These are phyloP conservation scores for Rhamnusium bicolor DNA, from an alignment of 2,888 invertebrate genomes.

Conservation along the genomic window DNA sequence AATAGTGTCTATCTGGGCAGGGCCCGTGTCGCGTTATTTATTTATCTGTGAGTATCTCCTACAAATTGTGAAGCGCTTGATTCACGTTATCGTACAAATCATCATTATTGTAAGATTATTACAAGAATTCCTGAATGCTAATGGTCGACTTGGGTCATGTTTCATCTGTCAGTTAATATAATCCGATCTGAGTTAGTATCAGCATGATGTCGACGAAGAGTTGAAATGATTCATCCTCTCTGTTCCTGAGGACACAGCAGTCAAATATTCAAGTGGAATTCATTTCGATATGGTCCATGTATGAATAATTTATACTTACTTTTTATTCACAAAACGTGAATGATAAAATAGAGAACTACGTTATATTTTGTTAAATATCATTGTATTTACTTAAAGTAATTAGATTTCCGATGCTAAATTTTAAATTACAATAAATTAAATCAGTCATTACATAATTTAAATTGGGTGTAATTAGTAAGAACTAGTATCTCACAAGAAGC, in stretches of 20 bases:
- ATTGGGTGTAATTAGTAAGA: too few species aligned
- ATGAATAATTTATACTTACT: too few species aligned
- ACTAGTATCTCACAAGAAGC: too few species aligned
- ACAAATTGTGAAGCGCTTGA: constrained; percentile 31
- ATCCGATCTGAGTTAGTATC: constrained; percentile 7
- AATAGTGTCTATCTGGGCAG: constrained; percentile 3
- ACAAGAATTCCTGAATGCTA: constrained; percentile 25
- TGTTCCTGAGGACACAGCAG: background rate
- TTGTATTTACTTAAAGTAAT: too few species aligned
- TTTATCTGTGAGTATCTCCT: constrained; percentile 18
- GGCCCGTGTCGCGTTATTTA: constrained; percentile 23
- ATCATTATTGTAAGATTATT: constrained; percentile 24
- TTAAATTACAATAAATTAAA: too few species aligned
- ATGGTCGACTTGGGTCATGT: constrained; percentile 23
- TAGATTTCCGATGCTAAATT: too few species aligned
- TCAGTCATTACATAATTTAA: too few species aligned
- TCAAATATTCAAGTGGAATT: background rate
- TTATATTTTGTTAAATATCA: too few species aligned
- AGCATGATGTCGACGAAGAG: constrained; percentile 28
- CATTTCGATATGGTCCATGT: background rate
- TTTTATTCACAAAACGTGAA: too few species aligned
- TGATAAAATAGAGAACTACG: too few species aligned
- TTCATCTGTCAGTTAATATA: constrained; percentile 18
- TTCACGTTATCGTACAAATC: constrained; percentile 22
- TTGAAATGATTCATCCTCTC: background rate